Conservation (phyloP, 53 echinoderm and acorn worm genomes). For the Echinarachnius parma region DNA sequence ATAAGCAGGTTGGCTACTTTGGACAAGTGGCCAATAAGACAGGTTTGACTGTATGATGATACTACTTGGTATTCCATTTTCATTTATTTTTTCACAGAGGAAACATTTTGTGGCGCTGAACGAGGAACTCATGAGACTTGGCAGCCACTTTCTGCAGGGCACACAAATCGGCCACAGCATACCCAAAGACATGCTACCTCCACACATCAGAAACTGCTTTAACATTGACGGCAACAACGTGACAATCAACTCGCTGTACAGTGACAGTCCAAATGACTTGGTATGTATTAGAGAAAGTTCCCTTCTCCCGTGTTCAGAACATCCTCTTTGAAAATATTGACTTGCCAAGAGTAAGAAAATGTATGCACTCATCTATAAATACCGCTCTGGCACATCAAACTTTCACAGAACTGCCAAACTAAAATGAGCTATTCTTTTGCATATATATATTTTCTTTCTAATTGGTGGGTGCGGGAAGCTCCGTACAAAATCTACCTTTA, state of each 20-base stretch:
- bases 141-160: constrained; percentile 88
- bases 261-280: constrained; percentile 77
- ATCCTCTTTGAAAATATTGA: too few species aligned
- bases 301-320: too few species aligned
- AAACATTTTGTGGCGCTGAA: constrained; percentile 83
- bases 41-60: too few species aligned
- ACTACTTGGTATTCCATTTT: not conserved
- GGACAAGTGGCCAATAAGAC: too few species aligned
- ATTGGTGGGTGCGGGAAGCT: constrained; percentile 89
- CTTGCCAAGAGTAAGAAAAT: too few species aligned
- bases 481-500: constrained; percentile 92
- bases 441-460: too few species aligned
- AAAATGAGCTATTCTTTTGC: too few species aligned
- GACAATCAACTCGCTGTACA: constrained; percentile 67
- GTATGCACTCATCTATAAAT: too few species aligned
- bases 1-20: too few species aligned
- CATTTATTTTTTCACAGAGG: constrained; percentile 53
- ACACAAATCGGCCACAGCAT: constrained; percentile 69
- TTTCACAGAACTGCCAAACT: too few species aligned
- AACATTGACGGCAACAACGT: constrained; percentile 68
- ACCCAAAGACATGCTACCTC: constrained; percentile 63
- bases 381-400: too few species aligned
- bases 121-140: constrained; percentile 75
- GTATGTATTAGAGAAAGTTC: too few species aligned
- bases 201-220: constrained; percentile 75